phyloP scores from a whole-genome alignment of 2,113 vertebrate species.

The Scatophagus argus region DNA sequence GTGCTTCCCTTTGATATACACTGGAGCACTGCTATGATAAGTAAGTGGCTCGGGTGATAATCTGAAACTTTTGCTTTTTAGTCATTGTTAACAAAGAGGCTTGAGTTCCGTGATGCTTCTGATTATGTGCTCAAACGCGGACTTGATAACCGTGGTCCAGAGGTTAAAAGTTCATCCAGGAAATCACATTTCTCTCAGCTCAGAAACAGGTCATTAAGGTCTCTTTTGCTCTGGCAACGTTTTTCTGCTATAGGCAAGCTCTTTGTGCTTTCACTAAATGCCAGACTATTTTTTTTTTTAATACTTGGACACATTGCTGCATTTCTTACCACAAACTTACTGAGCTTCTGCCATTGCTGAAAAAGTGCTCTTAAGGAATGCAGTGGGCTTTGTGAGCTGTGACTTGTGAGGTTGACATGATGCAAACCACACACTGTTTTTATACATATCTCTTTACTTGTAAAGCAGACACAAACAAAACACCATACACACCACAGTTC shows the following conservation, averaged over 20 bases:
- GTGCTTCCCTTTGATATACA: not conserved
- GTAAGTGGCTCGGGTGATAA: not conserved
- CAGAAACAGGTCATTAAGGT: not conserved
- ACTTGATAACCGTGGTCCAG: not conserved
- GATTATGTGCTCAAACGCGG: not conserved
- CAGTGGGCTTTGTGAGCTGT: not conserved
- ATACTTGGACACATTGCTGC: not conserved
- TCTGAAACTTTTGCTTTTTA: constrained; percentile 8
- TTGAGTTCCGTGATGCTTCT: not conserved
- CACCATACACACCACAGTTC: not conserved
- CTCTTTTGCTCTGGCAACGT: constrained; percentile 11
- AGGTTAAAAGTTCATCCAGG: constrained; percentile 11
- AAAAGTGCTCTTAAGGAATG: not conserved
- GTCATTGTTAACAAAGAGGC: not conserved
- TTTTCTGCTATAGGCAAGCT: not conserved
- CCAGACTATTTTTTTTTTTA: not conserved
- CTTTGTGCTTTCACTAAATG: not conserved
- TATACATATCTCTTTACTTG: not conserved
- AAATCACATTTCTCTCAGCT: constrained; percentile 4
- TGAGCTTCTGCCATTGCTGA: not conserved
- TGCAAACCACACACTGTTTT: not conserved
- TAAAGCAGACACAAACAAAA: not conserved
- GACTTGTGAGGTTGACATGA: not conserved
- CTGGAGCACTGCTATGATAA: not conserved
- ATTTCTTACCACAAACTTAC: not conserved